These are phyloP conservation scores for Phocides pigmalion DNA, from an alignment of 1,140 invertebrate species.

Conservation along the genomic window DNA sequence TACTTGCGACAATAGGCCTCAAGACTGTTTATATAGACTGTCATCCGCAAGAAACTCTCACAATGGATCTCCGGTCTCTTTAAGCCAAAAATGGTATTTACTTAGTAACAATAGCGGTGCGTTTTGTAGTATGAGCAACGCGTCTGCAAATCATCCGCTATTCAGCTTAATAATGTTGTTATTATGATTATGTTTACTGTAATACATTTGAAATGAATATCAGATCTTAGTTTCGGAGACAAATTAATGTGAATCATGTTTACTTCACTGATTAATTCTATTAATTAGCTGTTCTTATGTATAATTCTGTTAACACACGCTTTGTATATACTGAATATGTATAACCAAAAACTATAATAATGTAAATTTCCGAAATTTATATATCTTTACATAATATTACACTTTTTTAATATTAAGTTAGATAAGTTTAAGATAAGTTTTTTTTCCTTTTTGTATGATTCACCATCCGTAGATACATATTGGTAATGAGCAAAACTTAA, in stretches of 20 bases:
- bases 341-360: too few relatives aligned
- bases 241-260: not conserved
- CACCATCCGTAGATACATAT: too few relatives aligned
- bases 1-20: conserved; percentile 61
- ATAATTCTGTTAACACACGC: too few relatives aligned
- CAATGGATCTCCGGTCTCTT: conserved; percentile 57
- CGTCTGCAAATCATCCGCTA: conserved; percentile 22
- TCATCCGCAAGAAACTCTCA: conserved; percentile 65
- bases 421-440: too few relatives aligned
- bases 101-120: conserved; percentile 47
- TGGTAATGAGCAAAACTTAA: too few relatives aligned
- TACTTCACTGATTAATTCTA: not conserved
- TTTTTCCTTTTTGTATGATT: too few relatives aligned
- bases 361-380: too few relatives aligned
- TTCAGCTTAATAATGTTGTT: conserved; percentile 13
- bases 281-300: too few relatives aligned
- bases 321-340: too few relatives aligned
- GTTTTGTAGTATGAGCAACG: conserved; percentile 46
- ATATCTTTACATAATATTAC: too few relatives aligned
- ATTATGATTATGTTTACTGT: not conserved
- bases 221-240: too few relatives aligned
- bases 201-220: not conserved
- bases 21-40: conserved; percentile 70
- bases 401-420: too few relatives aligned
- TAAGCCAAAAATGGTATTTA: conserved; percentile 66